These are phyloP conservation scores for Serinus canaria DNA, from an alignment of 2,113 vertebrate genomes.

Conservation along the genomic window DNA sequence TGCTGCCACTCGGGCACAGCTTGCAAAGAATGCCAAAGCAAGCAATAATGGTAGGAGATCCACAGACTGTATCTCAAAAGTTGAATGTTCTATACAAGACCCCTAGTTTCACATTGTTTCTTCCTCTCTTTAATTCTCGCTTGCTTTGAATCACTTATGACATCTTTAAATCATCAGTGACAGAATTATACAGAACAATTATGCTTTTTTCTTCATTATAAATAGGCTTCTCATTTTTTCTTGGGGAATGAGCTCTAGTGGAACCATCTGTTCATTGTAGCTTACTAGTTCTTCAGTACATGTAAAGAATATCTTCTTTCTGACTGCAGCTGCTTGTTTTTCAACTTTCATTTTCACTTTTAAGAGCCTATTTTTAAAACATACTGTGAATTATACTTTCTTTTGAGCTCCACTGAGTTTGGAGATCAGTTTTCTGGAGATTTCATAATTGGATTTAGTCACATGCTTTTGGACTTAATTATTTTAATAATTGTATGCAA, in stretches of 20 bases:
- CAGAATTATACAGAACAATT: background rate
- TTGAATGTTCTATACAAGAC: background rate
- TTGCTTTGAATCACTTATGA: background rate
- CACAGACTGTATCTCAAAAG: background rate
- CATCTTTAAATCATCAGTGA: background rate
- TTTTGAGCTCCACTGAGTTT: background rate
- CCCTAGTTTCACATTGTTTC: background rate
- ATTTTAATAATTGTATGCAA: background rate
- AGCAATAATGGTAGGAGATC: slow-evolving; percentile 80
- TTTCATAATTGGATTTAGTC: background rate
- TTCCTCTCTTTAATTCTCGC: background rate
- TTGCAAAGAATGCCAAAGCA: slow-evolving; percentile 91
- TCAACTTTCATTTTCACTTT: slow-evolving; percentile 29
- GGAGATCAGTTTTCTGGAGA: background rate
- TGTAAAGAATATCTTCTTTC: background rate
- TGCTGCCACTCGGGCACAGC: slow-evolving; percentile 93
- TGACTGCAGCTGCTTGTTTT: background rate
- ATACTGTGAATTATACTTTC: background rate
- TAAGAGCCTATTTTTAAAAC: background rate
- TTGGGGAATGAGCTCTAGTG: background rate
- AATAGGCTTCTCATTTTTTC: background rate
- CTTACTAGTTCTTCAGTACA: background rate
- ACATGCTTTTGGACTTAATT: background rate
- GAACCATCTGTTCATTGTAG: background rate
- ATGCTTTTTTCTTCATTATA: background rate